Conservation (phyloP, 2,797 vertebrate species). For the Neostethus bicornis region DNA sequence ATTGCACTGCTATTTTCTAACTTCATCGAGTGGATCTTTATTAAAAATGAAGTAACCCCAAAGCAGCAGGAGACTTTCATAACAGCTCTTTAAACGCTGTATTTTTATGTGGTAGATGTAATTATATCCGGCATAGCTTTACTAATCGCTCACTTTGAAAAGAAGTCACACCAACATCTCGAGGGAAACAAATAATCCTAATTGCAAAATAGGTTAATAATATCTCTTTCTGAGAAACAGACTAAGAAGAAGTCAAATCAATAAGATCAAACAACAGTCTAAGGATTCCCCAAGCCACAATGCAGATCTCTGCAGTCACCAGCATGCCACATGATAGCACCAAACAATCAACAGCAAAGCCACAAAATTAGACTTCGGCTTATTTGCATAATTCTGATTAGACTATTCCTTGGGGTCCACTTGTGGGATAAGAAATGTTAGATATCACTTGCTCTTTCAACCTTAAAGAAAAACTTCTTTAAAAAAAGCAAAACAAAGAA, state of each 20-base stretch:
- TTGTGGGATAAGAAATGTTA: slow-evolving; percentile 56
- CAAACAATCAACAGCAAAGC: slow-evolving; percentile 34
- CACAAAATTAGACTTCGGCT: slow-evolving; percentile 43
- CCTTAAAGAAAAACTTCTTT: slow-evolving; percentile 36
- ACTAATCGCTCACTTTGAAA: slow-evolving; percentile 46
- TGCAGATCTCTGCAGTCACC: slow-evolving; percentile 30
- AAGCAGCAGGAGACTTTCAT: slow-evolving; percentile 34
- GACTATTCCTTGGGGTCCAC: slow-evolving; percentile 51
- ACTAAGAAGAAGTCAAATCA: slow-evolving; percentile 41
- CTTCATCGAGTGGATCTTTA: slow-evolving; percentile 25
- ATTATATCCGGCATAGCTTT: slow-evolving; percentile 31
- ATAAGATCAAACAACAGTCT: slow-evolving; percentile 43
- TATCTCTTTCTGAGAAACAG: slow-evolving; percentile 7
- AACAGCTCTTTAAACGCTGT: slow-evolving; percentile 47
- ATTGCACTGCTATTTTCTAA: slow-evolving; percentile 18
- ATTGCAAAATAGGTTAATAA: slow-evolving; percentile 42
- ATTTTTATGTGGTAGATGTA: slow-evolving; percentile 33
- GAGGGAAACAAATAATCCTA: slow-evolving; percentile 7
- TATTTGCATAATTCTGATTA: slow-evolving; percentile 61
- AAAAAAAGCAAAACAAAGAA: slow-evolving; percentile 18
- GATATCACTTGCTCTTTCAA: slow-evolving; percentile 46
- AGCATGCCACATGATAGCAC: slow-evolving; percentile 27
- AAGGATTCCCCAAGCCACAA: slow-evolving; percentile 35
- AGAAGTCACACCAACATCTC: slow-evolving; percentile 33
- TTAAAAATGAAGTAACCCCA: slow-evolving; percentile 33